Percentiles rank a stretch among this genome's conserved stretches.
phyloP scores from a whole-genome alignment of 2,797 vertebrate species.

The Periparus ater region DNA sequence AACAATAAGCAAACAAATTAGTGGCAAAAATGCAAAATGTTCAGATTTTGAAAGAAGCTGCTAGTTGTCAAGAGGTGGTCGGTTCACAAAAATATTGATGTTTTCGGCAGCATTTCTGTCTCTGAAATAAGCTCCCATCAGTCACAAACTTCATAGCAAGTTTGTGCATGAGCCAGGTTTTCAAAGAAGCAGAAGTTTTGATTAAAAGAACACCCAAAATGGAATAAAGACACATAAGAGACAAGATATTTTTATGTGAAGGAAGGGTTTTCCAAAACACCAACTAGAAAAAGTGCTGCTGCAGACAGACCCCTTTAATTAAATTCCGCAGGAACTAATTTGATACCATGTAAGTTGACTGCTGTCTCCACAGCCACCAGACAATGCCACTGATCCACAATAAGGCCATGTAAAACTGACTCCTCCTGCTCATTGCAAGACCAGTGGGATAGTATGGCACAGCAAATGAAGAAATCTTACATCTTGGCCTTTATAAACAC shows the following conservation, averaged over 20 bases:
- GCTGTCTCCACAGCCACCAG: not conserved
- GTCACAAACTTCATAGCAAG: not conserved
- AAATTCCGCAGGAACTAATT: constrained; percentile 31
- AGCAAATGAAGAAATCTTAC: not conserved
- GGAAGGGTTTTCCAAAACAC: not conserved
- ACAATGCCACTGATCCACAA: not conserved
- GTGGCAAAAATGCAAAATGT: not conserved
- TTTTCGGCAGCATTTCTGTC: not conserved
- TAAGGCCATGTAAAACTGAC: not conserved
- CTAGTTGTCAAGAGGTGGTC: not conserved
- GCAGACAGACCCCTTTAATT: constrained; percentile 4
- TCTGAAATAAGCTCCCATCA: not conserved
- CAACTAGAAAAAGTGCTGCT: not conserved
- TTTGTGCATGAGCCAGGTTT: not conserved
- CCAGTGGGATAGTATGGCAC: not conserved
- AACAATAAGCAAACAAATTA: not conserved
- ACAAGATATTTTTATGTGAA: not conserved
- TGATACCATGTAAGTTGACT: not conserved
- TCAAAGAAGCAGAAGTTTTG: not conserved
- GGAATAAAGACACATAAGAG: not conserved
- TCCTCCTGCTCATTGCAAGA: not conserved
- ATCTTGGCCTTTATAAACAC: not conserved
- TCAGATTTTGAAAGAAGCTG: not conserved
- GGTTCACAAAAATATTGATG: not conserved
- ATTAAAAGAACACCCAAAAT: not conserved